Evolutionary conservation across 1,140 invertebrate species (phyloP), one percentile per base, ranked within the genome.

Genomic region (Drosophila funebris): DNA sequence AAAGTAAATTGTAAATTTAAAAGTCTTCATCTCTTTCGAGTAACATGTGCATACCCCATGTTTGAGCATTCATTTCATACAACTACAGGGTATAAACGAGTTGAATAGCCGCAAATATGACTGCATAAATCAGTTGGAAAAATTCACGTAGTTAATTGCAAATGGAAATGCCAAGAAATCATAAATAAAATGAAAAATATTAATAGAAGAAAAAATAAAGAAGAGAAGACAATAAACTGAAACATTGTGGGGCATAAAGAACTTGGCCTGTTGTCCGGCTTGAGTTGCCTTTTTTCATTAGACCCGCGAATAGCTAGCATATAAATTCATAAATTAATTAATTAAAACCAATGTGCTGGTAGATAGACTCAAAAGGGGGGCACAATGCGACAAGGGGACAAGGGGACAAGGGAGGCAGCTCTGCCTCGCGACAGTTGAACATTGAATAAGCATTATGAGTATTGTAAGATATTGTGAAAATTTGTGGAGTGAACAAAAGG

Each of bases 271-370:
- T n/a, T 69, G 27, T 41, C n/a, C 16, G 3, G 22, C 16, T 18
- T 33, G 39, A 63, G 52, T 39, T 70, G 75, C 36, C 73, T 72
- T 75, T 70, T 67, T 75, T 71, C 76, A 67, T 78, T 78, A 78
- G 52, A 20, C 14, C 48, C 43, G 44, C 13, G 54, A 29, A 62
- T 56, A 54, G 18, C 43, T 58, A 69, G 6, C 46, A 58, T 63
- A 73, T 58, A 57, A 75, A 75, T 78, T 78, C 76, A 78, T 78
- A 78, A 78, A 78, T 78, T 78, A 78, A 78, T 78, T 75, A 78
- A 78, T 78, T 74, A 77, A 77, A 74, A 64, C 60, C 54, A 68
- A 73, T 73, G 69, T 52, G 9, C 22, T 14, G 7, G 16, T 6
- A 16, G 9, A 53, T 27, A 48, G 44, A 48, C 24, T 27, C 6